Base-by-base conservation (phyloP, 2,888 invertebrate genomes). In the Mesorhabditis sp. region DNA sequence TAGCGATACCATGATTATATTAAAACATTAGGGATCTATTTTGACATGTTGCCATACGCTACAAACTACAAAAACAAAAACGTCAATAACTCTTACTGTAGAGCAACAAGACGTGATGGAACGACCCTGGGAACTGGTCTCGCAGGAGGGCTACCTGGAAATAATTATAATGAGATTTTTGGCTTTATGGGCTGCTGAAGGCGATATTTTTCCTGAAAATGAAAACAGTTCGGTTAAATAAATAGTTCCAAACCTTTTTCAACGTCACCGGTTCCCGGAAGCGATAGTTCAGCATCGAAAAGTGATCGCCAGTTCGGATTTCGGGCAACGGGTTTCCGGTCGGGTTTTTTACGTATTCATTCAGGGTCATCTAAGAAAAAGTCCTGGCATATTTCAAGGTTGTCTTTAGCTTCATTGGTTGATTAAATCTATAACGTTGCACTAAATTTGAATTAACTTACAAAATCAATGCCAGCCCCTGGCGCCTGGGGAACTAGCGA, bases 221-320 rank as follows among this genome's bases (percentile, higher is more conserved):
- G 28, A 28, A 28, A 28, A 28, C 28, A 28, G 28, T 28, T 28
- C 2, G 28, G 28, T 2, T 28, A 28, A 28, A 28, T 28, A 28
- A 28, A 28, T 28, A 4, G 6, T 43, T 43, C 45, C 43, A 4
- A 42, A 76, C 76, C 62, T 80, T 79, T 58, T 78, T 77, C 6
- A 80, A 65, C 68, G 76, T 78, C 4, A 76, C 79, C 3, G 80
- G 80, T 50, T 80, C 80, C 45, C 77, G 58, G 58, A 80, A 73
- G 45, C 76, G 67, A 62, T 74, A 79, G 2, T 79, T 79, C 41
- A 80, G 50, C 77, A 79, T 80, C 50, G 78, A 77, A 45, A 79
- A 80, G 67, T 80, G 80, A 63, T 80, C 80, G 0, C 80, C 80
- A 4, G 80, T 80, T 42, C 80, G 72, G 43, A 80, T 74, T 71